Conservation (phyloP, 2,113 vertebrate genomes). For the Tachysurus fulvidraco region DNA sequence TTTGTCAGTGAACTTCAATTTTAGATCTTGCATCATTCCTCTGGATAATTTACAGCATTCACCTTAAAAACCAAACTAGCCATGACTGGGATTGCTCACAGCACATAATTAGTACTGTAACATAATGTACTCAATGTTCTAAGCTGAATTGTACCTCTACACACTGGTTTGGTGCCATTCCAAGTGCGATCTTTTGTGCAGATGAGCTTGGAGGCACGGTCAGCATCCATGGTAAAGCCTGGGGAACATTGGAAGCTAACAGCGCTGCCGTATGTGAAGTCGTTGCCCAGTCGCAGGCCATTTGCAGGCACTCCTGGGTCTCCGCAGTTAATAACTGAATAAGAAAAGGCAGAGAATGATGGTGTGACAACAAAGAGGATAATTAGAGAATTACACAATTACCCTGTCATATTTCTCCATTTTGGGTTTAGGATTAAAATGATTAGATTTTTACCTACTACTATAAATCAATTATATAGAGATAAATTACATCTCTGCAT, state of each 20-base stretch:
- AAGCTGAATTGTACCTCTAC: slow-evolving; percentile 79
- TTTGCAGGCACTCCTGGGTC: slow-evolving; percentile 93
- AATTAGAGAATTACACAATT: background rate
- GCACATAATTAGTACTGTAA: background rate
- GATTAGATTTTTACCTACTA: background rate
- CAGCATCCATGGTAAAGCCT: slow-evolving; percentile 89
- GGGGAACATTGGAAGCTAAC: slow-evolving; percentile 88
- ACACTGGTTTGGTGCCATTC: slow-evolving; percentile 90
- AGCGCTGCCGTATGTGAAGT: slow-evolving; percentile 84
- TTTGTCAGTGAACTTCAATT: background rate
- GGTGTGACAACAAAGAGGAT: background rate
- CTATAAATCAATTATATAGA: background rate
- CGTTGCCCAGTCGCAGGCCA: slow-evolving; percentile 84
- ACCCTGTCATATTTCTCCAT: background rate
- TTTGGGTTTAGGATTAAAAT: slow-evolving; percentile 2
- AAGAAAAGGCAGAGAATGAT: background rate
- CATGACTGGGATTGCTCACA: background rate
- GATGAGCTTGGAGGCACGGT: slow-evolving; percentile 81
- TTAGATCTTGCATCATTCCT: background rate
- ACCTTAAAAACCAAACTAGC: background rate
- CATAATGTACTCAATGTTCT: background rate
- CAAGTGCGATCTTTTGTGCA: slow-evolving; percentile 97
- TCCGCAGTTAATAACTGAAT: slow-evolving; percentile 90
- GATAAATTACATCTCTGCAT: background rate
- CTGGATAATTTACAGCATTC: background rate